These are phyloP conservation scores for Borostomias antarcticus DNA, from an alignment of 2,797 vertebrate species.

Conservation along the genomic window DNA sequence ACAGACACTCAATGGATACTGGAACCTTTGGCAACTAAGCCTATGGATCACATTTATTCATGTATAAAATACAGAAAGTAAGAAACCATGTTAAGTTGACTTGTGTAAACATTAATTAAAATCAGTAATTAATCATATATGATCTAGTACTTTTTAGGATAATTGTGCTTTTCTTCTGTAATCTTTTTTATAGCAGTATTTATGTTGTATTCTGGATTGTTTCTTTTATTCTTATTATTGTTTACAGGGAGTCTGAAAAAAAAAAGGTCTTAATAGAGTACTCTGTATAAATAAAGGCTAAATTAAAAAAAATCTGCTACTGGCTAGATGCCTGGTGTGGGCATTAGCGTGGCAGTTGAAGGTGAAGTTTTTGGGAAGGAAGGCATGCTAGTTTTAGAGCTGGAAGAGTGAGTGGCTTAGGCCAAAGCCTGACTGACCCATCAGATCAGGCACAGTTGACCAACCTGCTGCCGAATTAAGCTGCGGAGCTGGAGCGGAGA, in stretches of 20 bases:
- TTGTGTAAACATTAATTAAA: too few relatives aligned
- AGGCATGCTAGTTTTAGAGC: background rate
- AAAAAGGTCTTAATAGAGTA: too few relatives aligned
- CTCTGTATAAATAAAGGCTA: too few relatives aligned
- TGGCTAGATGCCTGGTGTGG: background rate
- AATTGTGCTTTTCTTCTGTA: too few relatives aligned
- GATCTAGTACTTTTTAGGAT: too few relatives aligned
- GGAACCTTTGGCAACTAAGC: background rate
- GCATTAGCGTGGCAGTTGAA: too few relatives aligned
- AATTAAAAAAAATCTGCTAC: too few relatives aligned
- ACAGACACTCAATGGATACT: background rate
- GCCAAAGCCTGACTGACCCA: slow-evolving; percentile 22
- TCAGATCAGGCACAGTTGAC: slow-evolving; percentile 38
- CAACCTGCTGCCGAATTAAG: slow-evolving; percentile 44
- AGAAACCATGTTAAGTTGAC: too few relatives aligned
- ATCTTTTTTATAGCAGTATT: background rate
- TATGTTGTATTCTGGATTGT: background rate
- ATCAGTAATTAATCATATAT: background rate
- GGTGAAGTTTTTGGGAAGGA: too few relatives aligned
- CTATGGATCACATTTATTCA: background rate
- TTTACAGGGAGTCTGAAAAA: too few relatives aligned
- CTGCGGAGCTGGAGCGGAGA: slow-evolving; percentile 46
- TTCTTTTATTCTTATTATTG: too few relatives aligned
- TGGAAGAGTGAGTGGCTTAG: background rate
- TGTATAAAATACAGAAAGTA: background rate